Evolutionary conservation across 2,888 invertebrate genomes (phyloP).

Genomic region (Teinopalpus imperialis): DNA sequence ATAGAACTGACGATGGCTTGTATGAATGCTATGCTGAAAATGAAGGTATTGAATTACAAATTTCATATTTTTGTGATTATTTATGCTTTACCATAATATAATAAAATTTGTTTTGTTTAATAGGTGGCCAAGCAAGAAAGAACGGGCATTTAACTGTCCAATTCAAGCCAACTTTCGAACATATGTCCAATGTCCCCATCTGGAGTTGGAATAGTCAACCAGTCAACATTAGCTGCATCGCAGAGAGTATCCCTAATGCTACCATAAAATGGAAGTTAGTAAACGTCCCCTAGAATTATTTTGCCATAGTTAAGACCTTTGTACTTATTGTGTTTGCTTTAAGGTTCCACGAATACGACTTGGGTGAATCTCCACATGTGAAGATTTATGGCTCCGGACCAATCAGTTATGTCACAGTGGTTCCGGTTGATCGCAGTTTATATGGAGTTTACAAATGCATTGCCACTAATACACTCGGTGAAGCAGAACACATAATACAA

Average conservation of each 20-base stretch:
- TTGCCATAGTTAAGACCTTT: conserved; percentile 13
- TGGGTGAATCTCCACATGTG: conserved; percentile 81
- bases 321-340: neutral
- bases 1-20: conserved; percentile 91
- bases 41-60: conserved; percentile 66
- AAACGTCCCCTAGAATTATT: conserved; percentile 24
- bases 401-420: conserved; percentile 86
- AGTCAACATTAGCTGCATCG: conserved; percentile 92
- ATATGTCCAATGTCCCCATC: conserved; percentile 85
- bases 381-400: conserved; percentile 86
- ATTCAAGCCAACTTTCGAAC: conserved; percentile 90
- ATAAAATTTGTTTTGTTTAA: no score
- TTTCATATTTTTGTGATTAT: conserved; percentile 5
- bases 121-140: conserved; percentile 86
- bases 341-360: conserved; percentile 76
- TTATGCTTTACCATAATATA: no score
- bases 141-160: conserved; percentile 93
- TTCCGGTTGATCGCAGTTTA: conserved; percentile 84
- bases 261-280: conserved; percentile 92
- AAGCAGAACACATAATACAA: conserved; percentile 84
- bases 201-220: conserved; percentile 92
- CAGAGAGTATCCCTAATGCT: conserved; percentile 95
- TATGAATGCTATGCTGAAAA: conserved; percentile 94
- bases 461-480: conserved; percentile 89
- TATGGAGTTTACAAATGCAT: conserved; percentile 91